Percentiles rank a stretch among this genome's conserved stretches.
Evolutionary conservation across 2,113 vertebrate species (phyloP).

Genomic region (Oenanthe oenanthe): DNA sequence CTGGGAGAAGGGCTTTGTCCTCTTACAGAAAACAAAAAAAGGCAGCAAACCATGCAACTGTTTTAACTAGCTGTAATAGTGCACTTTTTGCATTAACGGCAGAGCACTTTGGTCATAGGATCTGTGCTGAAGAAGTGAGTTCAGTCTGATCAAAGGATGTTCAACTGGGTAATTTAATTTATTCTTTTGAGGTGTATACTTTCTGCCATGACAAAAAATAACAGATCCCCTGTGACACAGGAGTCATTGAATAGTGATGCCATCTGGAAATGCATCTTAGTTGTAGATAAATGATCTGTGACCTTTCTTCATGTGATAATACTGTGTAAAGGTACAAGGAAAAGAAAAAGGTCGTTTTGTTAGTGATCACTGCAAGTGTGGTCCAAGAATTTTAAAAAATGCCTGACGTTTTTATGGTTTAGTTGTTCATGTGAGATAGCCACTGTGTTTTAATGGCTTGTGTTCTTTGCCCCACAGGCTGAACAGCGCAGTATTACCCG

Average conservation of each 20-base stretch:
- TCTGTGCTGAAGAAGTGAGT: not conserved
- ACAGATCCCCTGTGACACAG: not conserved
- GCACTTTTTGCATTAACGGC: not conserved
- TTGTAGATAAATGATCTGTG: not conserved
- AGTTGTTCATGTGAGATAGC: not conserved
- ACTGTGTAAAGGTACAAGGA: not conserved
- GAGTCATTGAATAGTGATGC: not conserved
- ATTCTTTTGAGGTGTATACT: not conserved
- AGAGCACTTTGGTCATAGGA: not conserved
- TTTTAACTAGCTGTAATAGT: not conserved
- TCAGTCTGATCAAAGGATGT: not conserved
- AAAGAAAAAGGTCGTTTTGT: not conserved
- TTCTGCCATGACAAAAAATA: not conserved
- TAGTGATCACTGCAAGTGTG: not conserved
- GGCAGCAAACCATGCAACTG: rapidly evolving
- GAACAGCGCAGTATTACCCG: rapidly evolving
- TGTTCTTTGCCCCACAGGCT: not conserved
- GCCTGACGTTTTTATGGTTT: not conserved
- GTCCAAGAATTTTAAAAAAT: not conserved
- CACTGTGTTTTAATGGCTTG: not conserved
- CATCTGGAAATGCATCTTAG: not conserved
- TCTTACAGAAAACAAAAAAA: not conserved
- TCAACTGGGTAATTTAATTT: not conserved
- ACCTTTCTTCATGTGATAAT: not conserved
- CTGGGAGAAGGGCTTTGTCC: not conserved